A percentile compares a stretch with the other conserved stretches of the same genome.
These are phyloP conservation scores for Aplidium turbinatum DNA, from an alignment of 23 tunicate genomes.

Conservation along the genomic window DNA sequence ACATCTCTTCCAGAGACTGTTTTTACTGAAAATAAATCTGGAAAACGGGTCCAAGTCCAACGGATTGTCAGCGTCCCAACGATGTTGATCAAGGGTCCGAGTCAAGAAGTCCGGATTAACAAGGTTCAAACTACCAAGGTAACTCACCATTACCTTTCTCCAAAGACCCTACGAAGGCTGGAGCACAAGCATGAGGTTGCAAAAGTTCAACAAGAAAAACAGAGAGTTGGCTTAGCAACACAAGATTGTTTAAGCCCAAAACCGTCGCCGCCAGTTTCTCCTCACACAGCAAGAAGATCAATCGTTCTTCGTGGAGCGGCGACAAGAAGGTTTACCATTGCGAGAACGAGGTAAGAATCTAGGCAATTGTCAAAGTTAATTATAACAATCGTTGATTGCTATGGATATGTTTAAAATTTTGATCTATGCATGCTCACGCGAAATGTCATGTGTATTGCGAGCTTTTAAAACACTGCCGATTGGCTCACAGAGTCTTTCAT, in stretches of 20 bases:
- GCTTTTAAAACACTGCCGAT: no score
- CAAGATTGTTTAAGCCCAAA: slow-evolving; percentile 52
- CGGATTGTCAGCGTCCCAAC: slow-evolving; percentile 9
- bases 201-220: slow-evolving; percentile 51
- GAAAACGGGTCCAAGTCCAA: no score
- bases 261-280: slow-evolving; percentile 70
- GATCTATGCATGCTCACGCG: no score
- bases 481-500: no score
- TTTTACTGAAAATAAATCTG: neutral
- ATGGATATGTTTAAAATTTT: no score
- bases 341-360: slow-evolving; percentile 62
- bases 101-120: no score
- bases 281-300: slow-evolving; percentile 56
- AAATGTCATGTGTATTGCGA: no score
- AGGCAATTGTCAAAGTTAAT: neutral
- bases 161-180: slow-evolving; percentile 70
- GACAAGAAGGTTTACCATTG: slow-evolving; percentile 69
- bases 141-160: slow-evolving; percentile 55
- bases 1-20: slow-evolving; percentile 8
- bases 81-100: slow-evolving; percentile 1
- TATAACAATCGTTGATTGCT: no score
- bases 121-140: no score
- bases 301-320: slow-evolving; percentile 57
- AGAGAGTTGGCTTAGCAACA: slow-evolving; percentile 42
- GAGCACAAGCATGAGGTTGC: slow-evolving; percentile 76